Evolutionary conservation across 2,113 vertebrate species (phyloP), one percentile per base, ranked within the genome.

Genomic region (Perca fluviatilis): DNA sequence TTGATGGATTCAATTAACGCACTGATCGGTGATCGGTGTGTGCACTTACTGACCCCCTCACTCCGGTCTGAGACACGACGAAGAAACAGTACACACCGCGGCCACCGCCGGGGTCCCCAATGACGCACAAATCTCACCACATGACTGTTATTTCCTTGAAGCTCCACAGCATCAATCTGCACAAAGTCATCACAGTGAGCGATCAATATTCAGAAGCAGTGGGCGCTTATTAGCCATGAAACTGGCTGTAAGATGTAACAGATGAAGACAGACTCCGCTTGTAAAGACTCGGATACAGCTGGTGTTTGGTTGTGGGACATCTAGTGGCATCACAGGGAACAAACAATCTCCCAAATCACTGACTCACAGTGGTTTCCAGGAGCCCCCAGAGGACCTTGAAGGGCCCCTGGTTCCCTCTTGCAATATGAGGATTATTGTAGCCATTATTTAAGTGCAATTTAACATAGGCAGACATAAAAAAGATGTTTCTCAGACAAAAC

Each of bases 41-140:
- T 3, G 70, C 53, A 6, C 72, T 63, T 19, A 46, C 51, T 33
- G 71, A 85, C 75, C 68, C 70, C 49, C n/a, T 13, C 27, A 4
- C n/a, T 81, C 51, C 56, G 40, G n/a, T 33, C n/a, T 54, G 71
- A 84, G 62, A 57, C 74, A 74, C 86, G 69, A 76, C 53, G n/a
- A 6, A 53, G 49, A 36, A 43, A n/a, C 21, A 58, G 68, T 25
- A 43, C 51, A 57, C 74, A 30, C 56, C 60, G 73, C 47, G 68
- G 33, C 76, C 63, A 66, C 82, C 80, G 25, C 76, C 54, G 63
- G 86, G 74, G 71, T 77, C 84, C 66, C 82, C 74, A 77, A 87
- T 92, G 93, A 91, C 91, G 91, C 91, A 90, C 86, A 69, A 74
- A 85, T 30, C 71, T 88, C 63, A 74, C 19, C 83, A 43, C 80